These are phyloP conservation scores for Microplitis mediator DNA, from an alignment of 1,140 invertebrate genomes.

Conservation along the genomic window DNA sequence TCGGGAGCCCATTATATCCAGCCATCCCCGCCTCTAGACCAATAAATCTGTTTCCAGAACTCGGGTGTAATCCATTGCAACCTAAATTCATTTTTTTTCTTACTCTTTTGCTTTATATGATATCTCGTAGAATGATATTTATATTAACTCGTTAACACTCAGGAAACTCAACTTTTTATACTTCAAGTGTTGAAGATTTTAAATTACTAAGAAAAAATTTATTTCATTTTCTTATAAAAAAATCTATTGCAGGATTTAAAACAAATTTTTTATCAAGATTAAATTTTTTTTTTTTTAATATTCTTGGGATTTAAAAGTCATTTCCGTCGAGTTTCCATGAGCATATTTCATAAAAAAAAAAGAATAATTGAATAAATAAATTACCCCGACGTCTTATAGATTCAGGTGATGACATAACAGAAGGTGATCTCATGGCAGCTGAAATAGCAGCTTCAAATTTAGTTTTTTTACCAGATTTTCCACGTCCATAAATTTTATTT, in stretches of 20 bases:
- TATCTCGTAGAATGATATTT: no score
- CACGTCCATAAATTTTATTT: constrained; percentile 72
- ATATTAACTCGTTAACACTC: no score
- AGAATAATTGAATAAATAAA: not conserved
- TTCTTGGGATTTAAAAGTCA: no score
- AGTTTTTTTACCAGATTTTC: constrained; percentile 66
- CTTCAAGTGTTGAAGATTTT: no score
- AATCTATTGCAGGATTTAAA: no score
- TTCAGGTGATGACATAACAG: constrained; percentile 75
- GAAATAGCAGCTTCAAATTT: constrained; percentile 72
- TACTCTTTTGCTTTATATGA: no score
- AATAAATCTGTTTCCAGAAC: constrained; percentile 75
- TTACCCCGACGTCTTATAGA: constrained; percentile 66
- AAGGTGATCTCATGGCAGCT: constrained; percentile 71
- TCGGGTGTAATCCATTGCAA: constrained; percentile 79
- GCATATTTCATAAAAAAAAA: no score
- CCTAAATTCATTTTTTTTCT: constrained; percentile 43
- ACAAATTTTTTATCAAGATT: no score
- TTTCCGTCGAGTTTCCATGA: not conserved
- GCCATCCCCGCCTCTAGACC: constrained; percentile 66
- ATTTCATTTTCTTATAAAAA: no score
- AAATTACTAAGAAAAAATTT: no score
- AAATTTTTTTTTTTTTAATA: no score
- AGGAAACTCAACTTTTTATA: no score
- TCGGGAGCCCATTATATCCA: constrained; percentile 79